phyloP scores from a whole-genome alignment of 2,888 invertebrate species.

The Leuctra nigra region DNA sequence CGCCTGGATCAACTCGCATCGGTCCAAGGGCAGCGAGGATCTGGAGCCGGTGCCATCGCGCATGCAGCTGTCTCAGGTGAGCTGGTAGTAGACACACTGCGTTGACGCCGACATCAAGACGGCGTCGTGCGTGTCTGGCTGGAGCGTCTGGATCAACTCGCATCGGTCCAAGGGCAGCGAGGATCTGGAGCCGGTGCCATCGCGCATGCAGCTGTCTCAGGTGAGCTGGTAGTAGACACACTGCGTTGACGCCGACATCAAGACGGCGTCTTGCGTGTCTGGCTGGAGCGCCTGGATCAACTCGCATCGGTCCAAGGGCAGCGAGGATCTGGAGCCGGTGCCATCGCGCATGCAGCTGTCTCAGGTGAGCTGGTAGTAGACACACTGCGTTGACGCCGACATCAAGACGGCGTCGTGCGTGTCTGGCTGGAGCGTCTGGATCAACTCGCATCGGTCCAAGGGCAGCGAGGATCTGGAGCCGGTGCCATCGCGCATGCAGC shows the following conservation, averaged over 20 bases:
- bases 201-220: conserved; percentile 27
- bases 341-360: conserved; percentile 40
- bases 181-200: conserved; percentile 55
- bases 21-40: background rate
- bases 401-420: no score
- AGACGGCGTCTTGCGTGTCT: no score
- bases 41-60: background rate
- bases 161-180: conserved; percentile 37
- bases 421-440: no score
- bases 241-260: no score
- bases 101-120: no score
- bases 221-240: no score
- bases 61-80: no score
- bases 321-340: conserved; percentile 50
- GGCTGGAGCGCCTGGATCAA: conserved; percentile 80
- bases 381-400: no score
- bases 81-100: no score
- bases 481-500: background rate
- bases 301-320: conserved; percentile 40
- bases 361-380: no score
- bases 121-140: conserved; percentile 69
- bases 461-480: background rate
- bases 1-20: no score
- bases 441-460: background rate
- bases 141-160: conserved; percentile 73